phyloP scores from a whole-genome alignment of 2,113 vertebrate genomes.

The Eonycteris spelaea region DNA sequence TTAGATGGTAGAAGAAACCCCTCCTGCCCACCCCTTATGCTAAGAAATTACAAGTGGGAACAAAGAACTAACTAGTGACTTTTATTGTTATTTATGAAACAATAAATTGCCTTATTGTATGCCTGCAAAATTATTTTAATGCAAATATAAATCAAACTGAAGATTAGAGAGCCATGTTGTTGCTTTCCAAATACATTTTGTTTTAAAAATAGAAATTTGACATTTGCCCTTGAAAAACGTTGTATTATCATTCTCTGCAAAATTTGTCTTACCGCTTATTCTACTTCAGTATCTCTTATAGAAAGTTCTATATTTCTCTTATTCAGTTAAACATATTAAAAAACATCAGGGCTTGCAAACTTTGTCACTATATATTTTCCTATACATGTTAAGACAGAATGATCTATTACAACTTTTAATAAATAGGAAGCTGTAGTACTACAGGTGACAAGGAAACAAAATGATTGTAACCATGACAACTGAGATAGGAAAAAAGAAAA shows the following conservation, averaged over 20 bases:
- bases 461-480: not conserved
- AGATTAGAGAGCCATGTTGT: not conserved
- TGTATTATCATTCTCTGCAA: not conserved
- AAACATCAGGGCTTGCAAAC: not conserved
- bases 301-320: not conserved
- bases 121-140: not conserved
- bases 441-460: not conserved
- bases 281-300: not conserved
- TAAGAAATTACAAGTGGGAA: not conserved
- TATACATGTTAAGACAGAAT: not conserved
- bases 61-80: not conserved
- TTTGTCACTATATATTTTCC: not conserved
- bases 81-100: not conserved
- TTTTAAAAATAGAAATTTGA: not conserved
- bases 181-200: constrained; percentile 41
- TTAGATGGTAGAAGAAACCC: not conserved
- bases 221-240: not conserved
- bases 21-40: too few relatives aligned
- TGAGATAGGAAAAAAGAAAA: not conserved
- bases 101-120: not conserved
- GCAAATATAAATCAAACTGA: not conserved
- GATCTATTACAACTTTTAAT: not conserved
- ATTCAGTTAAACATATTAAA: not conserved
- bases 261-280: not conserved
- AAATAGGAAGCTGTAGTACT: not conserved